Percentiles rank a stretch among this genome's conserved stretches.
Evolutionary conservation across 2,113 vertebrate genomes (phyloP).

Genomic region (Callocephalon fimbriatum): DNA sequence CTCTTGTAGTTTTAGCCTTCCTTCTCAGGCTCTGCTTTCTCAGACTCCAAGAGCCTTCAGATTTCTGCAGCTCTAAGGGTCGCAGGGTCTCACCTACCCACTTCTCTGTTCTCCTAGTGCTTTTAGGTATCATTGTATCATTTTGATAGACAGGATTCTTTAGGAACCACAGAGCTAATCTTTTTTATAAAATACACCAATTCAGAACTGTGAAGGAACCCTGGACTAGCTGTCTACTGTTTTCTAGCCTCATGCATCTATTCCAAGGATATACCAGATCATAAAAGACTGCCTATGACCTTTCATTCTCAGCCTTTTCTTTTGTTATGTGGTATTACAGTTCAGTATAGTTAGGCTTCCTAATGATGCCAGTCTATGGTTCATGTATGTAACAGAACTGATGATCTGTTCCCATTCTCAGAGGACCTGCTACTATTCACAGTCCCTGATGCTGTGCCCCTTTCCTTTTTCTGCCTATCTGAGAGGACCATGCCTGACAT

Average conservation of each 20-base stretch:
- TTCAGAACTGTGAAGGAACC: not conserved
- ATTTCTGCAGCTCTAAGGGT: not conserved
- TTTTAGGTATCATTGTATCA: not conserved
- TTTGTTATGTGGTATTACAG: not conserved
- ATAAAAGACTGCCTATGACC: not conserved
- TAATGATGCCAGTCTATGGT: not conserved
- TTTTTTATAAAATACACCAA: not conserved
- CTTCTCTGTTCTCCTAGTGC: not conserved
- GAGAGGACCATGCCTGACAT: not conserved
- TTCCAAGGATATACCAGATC: not conserved
- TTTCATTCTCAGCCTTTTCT: not conserved
- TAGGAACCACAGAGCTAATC: not conserved
- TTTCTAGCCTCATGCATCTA: not conserved
- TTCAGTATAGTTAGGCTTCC: not conserved
- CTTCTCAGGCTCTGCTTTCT: not conserved
- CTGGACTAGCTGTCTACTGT: rapidly evolving
- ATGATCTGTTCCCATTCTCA: not conserved
- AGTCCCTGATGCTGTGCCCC: rapidly evolving
- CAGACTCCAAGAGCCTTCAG: not conserved
- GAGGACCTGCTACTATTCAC: not conserved
- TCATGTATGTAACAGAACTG: not conserved
- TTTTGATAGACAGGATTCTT: not conserved
- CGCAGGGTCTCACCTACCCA: rapidly evolving
- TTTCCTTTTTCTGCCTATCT: not conserved
- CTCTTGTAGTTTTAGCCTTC: not conserved